Conservation (phyloP, 2,888 invertebrate genomes). For the Hyposoter didymator region DNA sequence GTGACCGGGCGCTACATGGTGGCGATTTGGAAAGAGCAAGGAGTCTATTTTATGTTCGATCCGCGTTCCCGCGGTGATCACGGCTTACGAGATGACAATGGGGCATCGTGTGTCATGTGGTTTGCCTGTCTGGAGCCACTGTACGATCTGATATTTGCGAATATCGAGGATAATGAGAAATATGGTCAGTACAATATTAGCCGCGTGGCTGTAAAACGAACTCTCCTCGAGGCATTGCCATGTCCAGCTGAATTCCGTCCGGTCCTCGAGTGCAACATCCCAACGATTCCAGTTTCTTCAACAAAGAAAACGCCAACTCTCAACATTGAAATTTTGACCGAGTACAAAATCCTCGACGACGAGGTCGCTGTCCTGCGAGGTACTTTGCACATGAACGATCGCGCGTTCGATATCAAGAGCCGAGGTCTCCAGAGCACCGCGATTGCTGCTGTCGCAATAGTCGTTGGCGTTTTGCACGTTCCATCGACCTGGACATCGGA, state of each 20-base stretch:
- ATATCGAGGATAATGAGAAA: constrained; percentile 77
- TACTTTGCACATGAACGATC: constrained; percentile 73
- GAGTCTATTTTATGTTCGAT: constrained; percentile 80
- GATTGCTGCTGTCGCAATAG: constrained; percentile 86
- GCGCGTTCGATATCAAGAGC: constrained; percentile 69
- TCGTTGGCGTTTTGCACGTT: constrained; percentile 86
- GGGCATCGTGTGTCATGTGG: constrained; percentile 78
- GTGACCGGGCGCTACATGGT: constrained; percentile 74
- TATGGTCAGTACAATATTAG: constrained; percentile 75
- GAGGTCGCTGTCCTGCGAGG: constrained; percentile 76
- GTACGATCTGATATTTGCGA: constrained; percentile 74
- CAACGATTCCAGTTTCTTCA: constrained; percentile 69
- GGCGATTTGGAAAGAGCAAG: constrained; percentile 79
- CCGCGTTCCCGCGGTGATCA: constrained; percentile 73
- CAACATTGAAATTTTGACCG: constrained; percentile 73
- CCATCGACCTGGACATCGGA: constrained; percentile 86
- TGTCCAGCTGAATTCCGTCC: constrained; percentile 77
- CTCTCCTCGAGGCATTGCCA: constrained; percentile 77
- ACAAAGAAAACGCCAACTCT: constrained; percentile 70
- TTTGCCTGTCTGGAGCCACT: constrained; percentile 80
- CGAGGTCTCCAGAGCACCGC: constrained; percentile 85
- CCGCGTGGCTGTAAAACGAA: constrained; percentile 75
- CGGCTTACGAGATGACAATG: constrained; percentile 70
- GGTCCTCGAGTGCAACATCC: constrained; percentile 70
- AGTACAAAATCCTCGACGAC: constrained; percentile 74